Base-by-base conservation (phyloP, 2,888 invertebrate species). In the Tetranychus truncatus region DNA sequence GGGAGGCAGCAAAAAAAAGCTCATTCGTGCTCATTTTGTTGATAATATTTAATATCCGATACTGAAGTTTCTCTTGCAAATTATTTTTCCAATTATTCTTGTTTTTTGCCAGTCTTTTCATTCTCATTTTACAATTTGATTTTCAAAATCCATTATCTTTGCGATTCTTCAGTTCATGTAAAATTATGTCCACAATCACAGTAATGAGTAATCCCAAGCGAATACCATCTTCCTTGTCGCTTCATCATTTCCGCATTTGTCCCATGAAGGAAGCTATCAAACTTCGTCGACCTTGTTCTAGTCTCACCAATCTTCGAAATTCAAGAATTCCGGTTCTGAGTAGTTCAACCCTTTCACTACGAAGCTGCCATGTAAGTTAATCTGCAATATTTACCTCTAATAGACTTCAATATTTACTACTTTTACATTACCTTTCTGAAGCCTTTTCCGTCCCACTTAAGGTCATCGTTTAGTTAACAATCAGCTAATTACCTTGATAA, bases 161-260 rank as follows among this genome's bases (percentile, higher is more conserved):
- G 34, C 34, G 3, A 34, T 9, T 55, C 15, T 15, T 55, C 9
- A 5, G 7, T 55, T 15, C 55, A 3, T 15, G 55, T 15, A 55
- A 15, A 55, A 55, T 55, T 3, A 55, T 55, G 55, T 55, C 55
- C 55, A 55, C 55, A 55, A 55, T 55, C 15, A 55, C 55, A 0
- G 15, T 55, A 15, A 9, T 9, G 3, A 55, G 55, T 15, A 55
- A 55, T 55, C 15, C 55, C 11, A 55, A 15, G 6, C 3, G 15
- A 55, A 55, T 15, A 2, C 15, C 15, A 55, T 55, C 55, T 55
- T 18, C 69, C 11, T 24, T 24, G n/a, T 77, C 76, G 45, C 74
- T 75, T 44, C 73, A 77, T 4, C 78, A 78, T 74, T 78, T 78
- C 76, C 78, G 78, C 6, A 46, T 78, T 34, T 78, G 78, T 76